Conservation (phyloP, 2,888 invertebrate genomes). For the Drosophila neotestacea region DNA sequence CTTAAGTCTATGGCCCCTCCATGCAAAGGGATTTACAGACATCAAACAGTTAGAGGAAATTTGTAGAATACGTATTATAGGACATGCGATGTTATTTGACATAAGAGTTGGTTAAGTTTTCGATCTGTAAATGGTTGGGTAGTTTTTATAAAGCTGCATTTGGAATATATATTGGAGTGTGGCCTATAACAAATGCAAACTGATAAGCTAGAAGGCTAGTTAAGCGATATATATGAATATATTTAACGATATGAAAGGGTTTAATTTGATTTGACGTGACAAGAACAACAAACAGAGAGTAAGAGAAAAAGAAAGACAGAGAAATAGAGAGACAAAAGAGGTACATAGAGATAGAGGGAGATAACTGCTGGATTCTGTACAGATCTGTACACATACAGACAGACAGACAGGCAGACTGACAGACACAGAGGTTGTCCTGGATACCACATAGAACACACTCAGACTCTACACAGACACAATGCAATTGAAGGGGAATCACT, state of each 20-base stretch:
- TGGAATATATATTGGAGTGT: constrained; percentile 21
- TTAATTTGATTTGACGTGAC: constrained; percentile 33
- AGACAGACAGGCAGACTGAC: constrained; percentile 26
- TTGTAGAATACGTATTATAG: constrained; percentile 1
- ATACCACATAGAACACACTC: constrained; percentile 43
- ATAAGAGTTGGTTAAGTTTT: constrained; percentile 28
- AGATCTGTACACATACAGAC: not conserved
- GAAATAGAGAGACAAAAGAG: constrained; percentile 9
- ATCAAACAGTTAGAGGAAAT: not conserved
- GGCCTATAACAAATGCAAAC: constrained; percentile 28
- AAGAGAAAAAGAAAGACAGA: constrained; percentile 11
- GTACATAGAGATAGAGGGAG: constrained; percentile 12
- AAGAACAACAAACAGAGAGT: constrained; percentile 71
- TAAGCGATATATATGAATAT: constrained; percentile 12
- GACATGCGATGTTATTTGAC: constrained; percentile 46
- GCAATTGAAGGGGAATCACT: constrained; percentile 37
- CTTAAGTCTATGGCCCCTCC: constrained; percentile 23
- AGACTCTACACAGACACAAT: constrained; percentile 74
- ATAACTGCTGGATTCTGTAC: constrained; percentile 10
- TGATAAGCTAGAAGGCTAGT: constrained; percentile 18
- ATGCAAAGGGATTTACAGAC: constrained; percentile 40
- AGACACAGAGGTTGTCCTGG: constrained; percentile 42
- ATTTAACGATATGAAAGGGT: constrained; percentile 12
- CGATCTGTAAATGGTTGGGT: constrained; percentile 38
- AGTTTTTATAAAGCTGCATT: constrained; percentile 16